Conservation (phyloP, 2,888 invertebrate genomes). For the Amphipoea lucens region DNA sequence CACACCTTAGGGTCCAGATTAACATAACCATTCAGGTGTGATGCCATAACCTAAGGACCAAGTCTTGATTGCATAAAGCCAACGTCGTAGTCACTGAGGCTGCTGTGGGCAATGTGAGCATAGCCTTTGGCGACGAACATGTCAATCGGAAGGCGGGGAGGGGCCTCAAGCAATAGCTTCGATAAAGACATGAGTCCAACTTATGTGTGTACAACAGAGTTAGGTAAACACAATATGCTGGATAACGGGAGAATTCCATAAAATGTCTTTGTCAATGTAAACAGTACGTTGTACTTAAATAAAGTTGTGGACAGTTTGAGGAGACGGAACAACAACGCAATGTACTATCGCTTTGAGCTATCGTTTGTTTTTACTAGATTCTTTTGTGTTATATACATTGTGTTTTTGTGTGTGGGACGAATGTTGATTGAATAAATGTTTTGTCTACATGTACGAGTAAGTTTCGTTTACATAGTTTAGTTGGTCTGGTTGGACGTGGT, state of each 20-base stretch:
- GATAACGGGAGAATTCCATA: constrained; percentile 52
- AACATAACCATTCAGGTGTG: constrained; percentile 21
- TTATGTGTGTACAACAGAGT: constrained; percentile 43
- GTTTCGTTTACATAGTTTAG: neutral
- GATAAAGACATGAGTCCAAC: constrained; percentile 54
- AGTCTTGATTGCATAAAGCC: constrained; percentile 52
- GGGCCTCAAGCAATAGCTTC: constrained; percentile 43
- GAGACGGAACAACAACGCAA: constrained; percentile 27
- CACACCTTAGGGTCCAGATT: constrained; percentile 10
- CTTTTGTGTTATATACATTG: constrained; percentile 37
- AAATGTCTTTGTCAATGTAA: constrained; percentile 55
- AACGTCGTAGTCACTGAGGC: constrained; percentile 5
- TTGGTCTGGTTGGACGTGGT: no score
- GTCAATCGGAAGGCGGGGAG: constrained; percentile 46
- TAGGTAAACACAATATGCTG: constrained; percentile 59
- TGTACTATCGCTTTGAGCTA: constrained; percentile 46
- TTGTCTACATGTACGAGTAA: neutral
- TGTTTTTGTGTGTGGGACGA: constrained; percentile 2
- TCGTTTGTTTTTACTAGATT: constrained; percentile 47
- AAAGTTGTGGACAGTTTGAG: constrained; percentile 53
- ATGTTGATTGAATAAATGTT: constrained; percentile 12
- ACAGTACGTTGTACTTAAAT: constrained; percentile 57
- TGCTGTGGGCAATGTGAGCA: constrained; percentile 10
- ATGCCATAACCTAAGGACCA: constrained; percentile 10
- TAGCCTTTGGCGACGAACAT: constrained; percentile 48